Conservation (phyloP, 2,113 vertebrate genomes). For the Illadopsis cleaveri region DNA sequence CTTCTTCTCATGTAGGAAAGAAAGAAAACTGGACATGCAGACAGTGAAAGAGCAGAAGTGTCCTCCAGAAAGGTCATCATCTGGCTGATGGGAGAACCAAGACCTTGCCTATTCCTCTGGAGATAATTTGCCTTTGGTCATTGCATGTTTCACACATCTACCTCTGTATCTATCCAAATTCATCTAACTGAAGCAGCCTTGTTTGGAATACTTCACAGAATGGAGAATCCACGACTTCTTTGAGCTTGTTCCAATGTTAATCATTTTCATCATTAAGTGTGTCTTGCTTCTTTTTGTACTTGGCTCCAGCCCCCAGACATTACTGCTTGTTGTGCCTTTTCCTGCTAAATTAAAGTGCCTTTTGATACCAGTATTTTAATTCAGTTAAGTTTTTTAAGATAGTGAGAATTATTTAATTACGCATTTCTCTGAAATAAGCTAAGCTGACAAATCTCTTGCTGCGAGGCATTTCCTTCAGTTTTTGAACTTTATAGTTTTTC, state of each 20-base stretch:
- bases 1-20: background rate
- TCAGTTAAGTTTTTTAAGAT: background rate
- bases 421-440: constrained; percentile 11
- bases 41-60: background rate
- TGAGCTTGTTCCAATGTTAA: background rate
- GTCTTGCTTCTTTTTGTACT: background rate
- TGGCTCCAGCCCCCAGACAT: background rate
- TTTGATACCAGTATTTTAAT: background rate
- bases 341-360: constrained; percentile 5
- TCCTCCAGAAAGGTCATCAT: background rate
- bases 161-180: background rate
- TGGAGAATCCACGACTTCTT: background rate
- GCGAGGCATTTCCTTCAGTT: background rate
- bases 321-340: background rate
- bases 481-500: background rate
- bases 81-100: background rate
- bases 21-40: background rate
- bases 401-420: background rate
- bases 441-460: background rate
- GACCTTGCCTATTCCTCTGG: background rate
- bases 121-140: background rate
- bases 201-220: background rate
- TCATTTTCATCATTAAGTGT: background rate
- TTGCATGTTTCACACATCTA: background rate
- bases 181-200: background rate